Percentiles rank a stretch among this genome's conserved stretches.
These are phyloP conservation scores for Odontesthes bonariensis DNA, from an alignment of 2,113 vertebrate species.

Conservation along the genomic window DNA sequence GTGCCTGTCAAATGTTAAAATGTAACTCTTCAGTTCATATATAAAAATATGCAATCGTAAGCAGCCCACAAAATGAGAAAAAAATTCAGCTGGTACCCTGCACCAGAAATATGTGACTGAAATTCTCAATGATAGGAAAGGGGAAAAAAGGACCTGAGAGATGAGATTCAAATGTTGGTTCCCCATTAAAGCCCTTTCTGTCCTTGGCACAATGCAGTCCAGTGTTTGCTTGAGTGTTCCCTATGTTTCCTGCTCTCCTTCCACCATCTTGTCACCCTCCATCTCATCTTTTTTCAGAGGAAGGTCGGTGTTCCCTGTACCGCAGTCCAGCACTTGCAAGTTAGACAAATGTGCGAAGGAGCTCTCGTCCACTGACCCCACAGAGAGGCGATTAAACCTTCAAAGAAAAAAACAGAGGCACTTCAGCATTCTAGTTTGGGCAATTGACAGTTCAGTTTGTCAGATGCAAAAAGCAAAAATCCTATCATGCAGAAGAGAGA, in stretches of 20 bases:
- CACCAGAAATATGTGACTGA: conserved; percentile 70
- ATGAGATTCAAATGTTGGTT: conserved; percentile 36
- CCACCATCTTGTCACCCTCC: conserved; percentile 2
- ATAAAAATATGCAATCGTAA: conserved; percentile 48
- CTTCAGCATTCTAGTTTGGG: not conserved
- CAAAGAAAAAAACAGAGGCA: not conserved
- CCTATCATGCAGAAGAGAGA: not conserved
- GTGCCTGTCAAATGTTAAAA: conserved; percentile 2
- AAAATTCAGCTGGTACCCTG: conserved; percentile 73
- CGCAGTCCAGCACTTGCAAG: conserved; percentile 92
- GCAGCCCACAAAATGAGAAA: conserved; percentile 57
- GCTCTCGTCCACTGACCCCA: conserved; percentile 87
- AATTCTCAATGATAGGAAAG: not conserved
- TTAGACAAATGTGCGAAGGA: conserved; percentile 89
- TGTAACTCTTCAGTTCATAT: conserved; percentile 17
- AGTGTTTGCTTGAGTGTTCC: not conserved
- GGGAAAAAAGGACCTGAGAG: conserved; percentile 18
- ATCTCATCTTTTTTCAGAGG: conserved; percentile 35
- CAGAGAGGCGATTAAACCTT: conserved; percentile 93
- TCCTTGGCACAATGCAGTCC: conserved; percentile 29
- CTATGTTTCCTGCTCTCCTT: conserved; percentile 43
- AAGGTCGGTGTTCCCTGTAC: conserved; percentile 66
- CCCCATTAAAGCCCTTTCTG: conserved; percentile 11
- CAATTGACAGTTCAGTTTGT: not conserved
- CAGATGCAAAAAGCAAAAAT: not conserved